Evolutionary conservation across 1,140 invertebrate species (phyloP).

Genomic region (Mya arenaria): DNA sequence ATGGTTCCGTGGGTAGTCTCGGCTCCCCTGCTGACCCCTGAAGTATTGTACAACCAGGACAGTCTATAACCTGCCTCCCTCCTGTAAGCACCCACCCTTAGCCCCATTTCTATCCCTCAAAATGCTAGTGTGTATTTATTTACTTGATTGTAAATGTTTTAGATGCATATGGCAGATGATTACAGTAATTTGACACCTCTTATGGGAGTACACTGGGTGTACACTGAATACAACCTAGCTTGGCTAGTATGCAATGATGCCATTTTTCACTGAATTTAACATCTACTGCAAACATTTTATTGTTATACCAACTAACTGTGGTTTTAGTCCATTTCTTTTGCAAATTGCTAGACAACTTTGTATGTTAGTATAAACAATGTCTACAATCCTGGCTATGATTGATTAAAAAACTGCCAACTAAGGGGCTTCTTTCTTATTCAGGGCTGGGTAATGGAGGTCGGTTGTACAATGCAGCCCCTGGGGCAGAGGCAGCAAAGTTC

Average conservation of each 20-base stretch:
- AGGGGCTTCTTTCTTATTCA: slow-evolving; percentile 17
- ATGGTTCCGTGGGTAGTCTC: slow-evolving; percentile 73
- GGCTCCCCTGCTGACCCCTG: slow-evolving; percentile 77
- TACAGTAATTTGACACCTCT: slow-evolving; percentile 28
- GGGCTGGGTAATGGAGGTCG: slow-evolving; percentile 75
- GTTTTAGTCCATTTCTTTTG: too few species aligned
- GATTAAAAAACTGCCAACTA: too few species aligned
- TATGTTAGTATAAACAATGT: too few species aligned
- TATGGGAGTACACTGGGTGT: slow-evolving; percentile 16
- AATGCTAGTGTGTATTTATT: too few species aligned
- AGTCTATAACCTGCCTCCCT: slow-evolving; percentile 90
- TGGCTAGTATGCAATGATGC: slow-evolving; percentile 48
- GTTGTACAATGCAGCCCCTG: slow-evolving; percentile 91
- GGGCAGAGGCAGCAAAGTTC: slow-evolving; percentile 91
- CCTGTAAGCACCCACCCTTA: slow-evolving; percentile 75
- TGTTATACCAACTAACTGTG: too few species aligned
- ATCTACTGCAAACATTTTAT: too few species aligned
- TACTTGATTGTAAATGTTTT: too few species aligned
- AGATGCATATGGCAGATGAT: slow-evolving; percentile 40
- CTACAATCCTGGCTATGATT: too few species aligned
- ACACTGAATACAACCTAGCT: slow-evolving; percentile 52
- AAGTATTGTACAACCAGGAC: slow-evolving; percentile 75
- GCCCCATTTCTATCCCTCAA: too few species aligned
- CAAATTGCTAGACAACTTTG: too few species aligned
- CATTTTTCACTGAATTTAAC: too few species aligned